Evolutionary conservation across 2,113 vertebrate genomes (phyloP).

Genomic region (Cyanistes caeruleus): DNA sequence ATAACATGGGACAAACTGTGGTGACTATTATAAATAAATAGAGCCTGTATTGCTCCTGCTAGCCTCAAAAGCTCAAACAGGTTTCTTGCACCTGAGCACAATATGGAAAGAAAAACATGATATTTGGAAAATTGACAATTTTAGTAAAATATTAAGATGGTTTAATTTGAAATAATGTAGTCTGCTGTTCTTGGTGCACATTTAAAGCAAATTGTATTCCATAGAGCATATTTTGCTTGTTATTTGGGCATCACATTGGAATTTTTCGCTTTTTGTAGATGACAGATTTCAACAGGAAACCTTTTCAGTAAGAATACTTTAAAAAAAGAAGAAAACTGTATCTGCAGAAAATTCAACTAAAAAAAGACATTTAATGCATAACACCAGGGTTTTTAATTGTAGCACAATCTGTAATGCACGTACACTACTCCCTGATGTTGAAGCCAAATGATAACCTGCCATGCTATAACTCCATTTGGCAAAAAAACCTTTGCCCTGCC

Average conservation of each 20-base stretch:
- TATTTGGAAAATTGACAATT: not conserved
- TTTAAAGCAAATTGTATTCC: not conserved
- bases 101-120: not conserved
- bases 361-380: not conserved
- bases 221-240: not conserved
- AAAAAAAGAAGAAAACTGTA: not conserved
- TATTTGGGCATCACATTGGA: not conserved
- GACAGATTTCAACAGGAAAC: not conserved
- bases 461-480: not conserved
- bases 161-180: not conserved
- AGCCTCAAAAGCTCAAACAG: not conserved
- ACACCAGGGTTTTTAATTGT: not conserved
- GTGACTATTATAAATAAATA: not conserved
- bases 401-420: too few species aligned
- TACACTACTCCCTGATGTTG: accelerated
- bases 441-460: not conserved
- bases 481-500: not conserved
- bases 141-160: not conserved
- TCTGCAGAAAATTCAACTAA: not conserved
- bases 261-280: not conserved
- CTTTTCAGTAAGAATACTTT: not conserved
- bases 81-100: not conserved
- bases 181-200: not conserved
- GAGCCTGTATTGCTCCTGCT: not conserved
- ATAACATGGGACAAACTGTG: not conserved